Conservation (phyloP, 2,888 invertebrate genomes). For the Hydraecia micacea region DNA sequence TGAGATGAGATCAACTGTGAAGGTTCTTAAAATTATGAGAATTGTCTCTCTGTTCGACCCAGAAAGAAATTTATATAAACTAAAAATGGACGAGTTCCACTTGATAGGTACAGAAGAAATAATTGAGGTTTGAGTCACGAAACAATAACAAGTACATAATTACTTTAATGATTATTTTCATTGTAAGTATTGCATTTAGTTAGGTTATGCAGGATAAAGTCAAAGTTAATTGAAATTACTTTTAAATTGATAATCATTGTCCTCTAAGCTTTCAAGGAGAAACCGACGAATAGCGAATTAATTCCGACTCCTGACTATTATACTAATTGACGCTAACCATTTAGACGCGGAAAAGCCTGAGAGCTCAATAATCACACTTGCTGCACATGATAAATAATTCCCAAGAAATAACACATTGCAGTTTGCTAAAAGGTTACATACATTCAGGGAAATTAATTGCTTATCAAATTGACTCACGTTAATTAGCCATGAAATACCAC, state of each 20-base stretch:
- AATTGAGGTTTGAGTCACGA: not conserved
- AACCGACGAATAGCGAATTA: not conserved
- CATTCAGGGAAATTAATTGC: not conserved
- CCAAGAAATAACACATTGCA: conserved; percentile 23
- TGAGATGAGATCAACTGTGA: too few relatives aligned
- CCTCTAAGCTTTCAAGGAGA: conserved; percentile 32
- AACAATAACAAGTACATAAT: not conserved
- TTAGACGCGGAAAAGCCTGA: not conserved
- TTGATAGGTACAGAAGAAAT: not conserved
- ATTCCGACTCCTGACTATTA: conserved; percentile 9
- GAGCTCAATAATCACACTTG: not conserved
- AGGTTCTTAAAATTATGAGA: too few relatives aligned
- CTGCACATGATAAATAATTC: conserved; percentile 22
- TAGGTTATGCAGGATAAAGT: not conserved
- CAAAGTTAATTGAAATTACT: conserved; percentile 22
- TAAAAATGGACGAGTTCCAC: not conserved
- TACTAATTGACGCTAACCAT: conserved; percentile 30
- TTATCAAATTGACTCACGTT: not conserved
- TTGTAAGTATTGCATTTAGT: not conserved
- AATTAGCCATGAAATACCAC: not conserved
- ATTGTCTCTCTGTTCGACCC: not conserved
- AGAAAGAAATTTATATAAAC: not conserved
- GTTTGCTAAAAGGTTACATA: conserved; percentile 2
- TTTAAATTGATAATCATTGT: conserved; percentile 9
- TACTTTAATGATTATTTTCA: not conserved